phyloP scores from a whole-genome alignment of 2,888 invertebrate species.

The Bellardia bayeri region DNA sequence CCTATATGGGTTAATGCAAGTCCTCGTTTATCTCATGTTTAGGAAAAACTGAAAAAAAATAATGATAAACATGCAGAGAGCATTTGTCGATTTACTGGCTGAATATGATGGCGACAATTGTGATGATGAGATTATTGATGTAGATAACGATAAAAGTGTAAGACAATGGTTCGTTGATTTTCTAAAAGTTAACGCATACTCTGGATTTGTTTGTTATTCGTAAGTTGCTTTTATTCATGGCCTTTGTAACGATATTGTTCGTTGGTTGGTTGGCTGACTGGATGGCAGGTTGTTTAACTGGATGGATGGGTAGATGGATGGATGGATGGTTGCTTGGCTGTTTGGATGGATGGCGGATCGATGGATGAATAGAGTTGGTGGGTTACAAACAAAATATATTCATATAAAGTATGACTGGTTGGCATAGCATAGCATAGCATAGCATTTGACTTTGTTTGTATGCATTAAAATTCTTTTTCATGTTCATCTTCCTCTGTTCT shows the following conservation, averaged over 20 bases:
- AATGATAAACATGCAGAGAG: conserved; percentile 30
- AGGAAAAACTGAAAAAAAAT: not conserved
- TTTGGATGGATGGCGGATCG: too few species aligned
- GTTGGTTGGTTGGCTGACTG: conserved; percentile 33
- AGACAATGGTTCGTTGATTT: conserved; percentile 63
- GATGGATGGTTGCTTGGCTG: not conserved
- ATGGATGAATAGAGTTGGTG: too few species aligned
- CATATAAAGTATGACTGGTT: too few species aligned
- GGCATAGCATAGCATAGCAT: not conserved
- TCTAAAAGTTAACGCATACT: conserved; percentile 58
- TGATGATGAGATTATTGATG: conserved; percentile 57
- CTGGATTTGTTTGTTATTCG: conserved; percentile 6
- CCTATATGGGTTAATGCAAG: not conserved
- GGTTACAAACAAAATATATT: too few species aligned
- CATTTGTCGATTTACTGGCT: conserved; percentile 53
- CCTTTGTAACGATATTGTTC: conserved; percentile 49
- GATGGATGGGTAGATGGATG: conserved; percentile 28
- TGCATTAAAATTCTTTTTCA: conserved; percentile 46
- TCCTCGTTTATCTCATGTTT: not conserved
- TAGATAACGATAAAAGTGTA: conserved; percentile 55
- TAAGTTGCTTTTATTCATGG: conserved; percentile 53
- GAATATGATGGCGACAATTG: conserved; percentile 43
- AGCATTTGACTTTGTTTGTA: conserved; percentile 52
- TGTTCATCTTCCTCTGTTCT: conserved; percentile 33
- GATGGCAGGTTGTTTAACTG: conserved; percentile 3